phyloP scores from a whole-genome alignment of 2,113 vertebrate species.

The rat (Rattus norvegicus) region DNA sequence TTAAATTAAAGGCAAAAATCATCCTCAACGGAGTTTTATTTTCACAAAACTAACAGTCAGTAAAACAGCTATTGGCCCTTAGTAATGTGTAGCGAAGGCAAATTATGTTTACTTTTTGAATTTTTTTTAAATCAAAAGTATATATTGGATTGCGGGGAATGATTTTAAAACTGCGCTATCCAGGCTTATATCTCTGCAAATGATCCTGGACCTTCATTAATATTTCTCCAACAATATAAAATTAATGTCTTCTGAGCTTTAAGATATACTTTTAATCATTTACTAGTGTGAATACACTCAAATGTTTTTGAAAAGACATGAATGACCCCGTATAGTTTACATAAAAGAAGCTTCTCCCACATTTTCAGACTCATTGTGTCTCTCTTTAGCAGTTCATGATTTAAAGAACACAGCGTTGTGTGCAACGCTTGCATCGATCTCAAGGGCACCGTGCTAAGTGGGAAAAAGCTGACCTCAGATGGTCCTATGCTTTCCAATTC shows the following conservation, averaged over 20 bases:
- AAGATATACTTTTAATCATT: slow-evolving; percentile 50
- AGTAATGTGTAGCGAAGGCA: slow-evolving; percentile 1
- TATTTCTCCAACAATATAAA: slow-evolving; percentile 58
- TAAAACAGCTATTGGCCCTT: slow-evolving; percentile 44
- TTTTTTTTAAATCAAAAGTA: slow-evolving; percentile 50
- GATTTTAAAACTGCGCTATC: slow-evolving; percentile 52
- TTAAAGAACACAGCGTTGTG: slow-evolving; percentile 7
- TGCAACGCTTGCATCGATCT: slow-evolving; percentile 35
- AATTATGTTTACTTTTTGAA: slow-evolving; percentile 55
- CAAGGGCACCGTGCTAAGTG: slow-evolving; percentile 41
- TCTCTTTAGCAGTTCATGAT: slow-evolving; percentile 57
- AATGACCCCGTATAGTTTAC: slow-evolving; percentile 19
- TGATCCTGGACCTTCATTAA: slow-evolving; percentile 43
- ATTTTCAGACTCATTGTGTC: slow-evolving; percentile 61
- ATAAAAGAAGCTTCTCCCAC: slow-evolving; percentile 42
- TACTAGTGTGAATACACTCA: slow-evolving; percentile 23
- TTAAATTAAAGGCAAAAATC: slow-evolving; percentile 68
- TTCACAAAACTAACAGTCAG: slow-evolving; percentile 53
- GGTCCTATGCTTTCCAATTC: slow-evolving; percentile 46
- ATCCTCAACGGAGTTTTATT: slow-evolving; percentile 54
- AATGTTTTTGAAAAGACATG: slow-evolving; percentile 40
- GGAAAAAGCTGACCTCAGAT: slow-evolving; percentile 50
- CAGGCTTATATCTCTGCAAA: slow-evolving; percentile 60
- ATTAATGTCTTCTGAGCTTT: slow-evolving; percentile 47
- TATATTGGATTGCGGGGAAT: slow-evolving; percentile 29